Base-by-base conservation (phyloP, 2,888 invertebrate species). In the Parascotia fuliginaria region DNA sequence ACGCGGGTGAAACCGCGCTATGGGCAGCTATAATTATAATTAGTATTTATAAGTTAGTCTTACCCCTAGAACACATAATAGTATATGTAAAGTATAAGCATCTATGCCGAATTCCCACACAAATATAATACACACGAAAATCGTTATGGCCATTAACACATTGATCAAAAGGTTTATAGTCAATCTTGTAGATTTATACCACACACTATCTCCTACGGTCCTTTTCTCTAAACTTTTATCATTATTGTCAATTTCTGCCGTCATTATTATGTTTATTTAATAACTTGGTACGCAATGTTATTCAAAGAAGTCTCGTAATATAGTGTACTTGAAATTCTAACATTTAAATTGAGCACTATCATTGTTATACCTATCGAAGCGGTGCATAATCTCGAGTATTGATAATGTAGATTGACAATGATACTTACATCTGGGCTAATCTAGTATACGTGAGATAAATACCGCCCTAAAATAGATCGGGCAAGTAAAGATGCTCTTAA, bases 21-120 rank as follows among this genome's bases (percentile, higher is more conserved):
- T n/a, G n/a, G n/a, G n/a, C n/a, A n/a, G n/a, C n/a, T n/a, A n/a
- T n/a, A n/a, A n/a, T n/a, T n/a, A n/a, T n/a, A n/a, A n/a, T n/a
- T n/a, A n/a, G n/a, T n/a, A n/a, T n/a, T n/a, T n/a, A 19, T 19
- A 19, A 19, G 19, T 24, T 22, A 1, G 38, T 22, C 80, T 79
- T 66, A 81, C 81, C 70, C 81, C 81, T 32, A 81, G 60, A 42
- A 77, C 78, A 55, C 78, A 73, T 0, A 77, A 41, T 36, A 80
- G 60, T 11, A 81, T 76, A 54, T 82, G 79, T 52, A 71, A 54
- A 39, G 75, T 62, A 48, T 60, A 70, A 0, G 47, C 29, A 22
- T 55, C 59, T 0, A 79, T 22, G 5, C 42, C 11, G 0, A 63
- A 51, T 11, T 60, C 59, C 16, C 59, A 73, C 4, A 75, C 58